phyloP scores from a whole-genome alignment of 2,888 invertebrate genomes.

The Glaucopsyche alexis region DNA sequence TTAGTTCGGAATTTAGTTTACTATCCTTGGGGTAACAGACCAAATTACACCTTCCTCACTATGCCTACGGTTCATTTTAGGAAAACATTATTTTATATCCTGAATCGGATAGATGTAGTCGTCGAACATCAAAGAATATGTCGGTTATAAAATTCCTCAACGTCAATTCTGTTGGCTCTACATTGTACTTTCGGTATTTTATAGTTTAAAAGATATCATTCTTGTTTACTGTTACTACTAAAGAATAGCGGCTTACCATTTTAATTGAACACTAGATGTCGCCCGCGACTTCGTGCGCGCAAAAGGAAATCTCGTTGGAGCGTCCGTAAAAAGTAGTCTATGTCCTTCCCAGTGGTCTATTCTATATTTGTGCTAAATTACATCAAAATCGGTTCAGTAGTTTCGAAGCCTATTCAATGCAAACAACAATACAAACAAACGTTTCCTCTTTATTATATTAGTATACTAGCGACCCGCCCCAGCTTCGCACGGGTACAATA shows the following conservation, averaged over 20 bases:
- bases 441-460: no score
- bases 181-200: not conserved
- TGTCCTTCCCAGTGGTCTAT: no score
- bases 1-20: not conserved
- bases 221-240: not conserved
- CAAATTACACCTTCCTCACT: not conserved
- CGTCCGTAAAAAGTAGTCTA: no score
- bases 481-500: no score
- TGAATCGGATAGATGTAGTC: constrained; percentile 1
- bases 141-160: constrained; percentile 4
- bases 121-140: constrained; percentile 7
- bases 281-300: no score
- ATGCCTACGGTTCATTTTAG: not conserved
- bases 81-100: not conserved
- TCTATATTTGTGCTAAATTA: no score
- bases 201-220: not conserved
- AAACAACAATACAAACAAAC: no score
- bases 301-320: no score
- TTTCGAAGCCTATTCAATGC: no score
- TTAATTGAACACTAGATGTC: not conserved
- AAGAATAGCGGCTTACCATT: not conserved
- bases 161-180: constrained; percentile 4
- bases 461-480: no score
- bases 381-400: no score
- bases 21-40: not conserved